A percentile compares a stretch with the other conserved stretches of the same genome.
These are phyloP conservation scores for Macropis europaea DNA, from an alignment of 2,888 invertebrate genomes.

Conservation along the genomic window DNA sequence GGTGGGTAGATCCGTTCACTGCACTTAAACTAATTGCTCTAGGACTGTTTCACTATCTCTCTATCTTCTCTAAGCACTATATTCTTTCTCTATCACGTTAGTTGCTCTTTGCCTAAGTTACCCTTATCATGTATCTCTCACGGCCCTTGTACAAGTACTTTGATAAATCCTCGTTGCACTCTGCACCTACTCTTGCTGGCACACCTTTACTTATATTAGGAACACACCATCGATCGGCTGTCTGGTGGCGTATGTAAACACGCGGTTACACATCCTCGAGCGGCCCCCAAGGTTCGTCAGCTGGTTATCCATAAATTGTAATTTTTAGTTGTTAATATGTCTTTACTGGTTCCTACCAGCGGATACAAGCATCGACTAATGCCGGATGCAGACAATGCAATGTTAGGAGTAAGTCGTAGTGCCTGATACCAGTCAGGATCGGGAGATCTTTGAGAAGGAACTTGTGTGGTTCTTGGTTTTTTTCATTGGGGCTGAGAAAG, in stretches of 20 bases:
- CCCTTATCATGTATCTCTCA: constrained; percentile 21
- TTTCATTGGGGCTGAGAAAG: neutral
- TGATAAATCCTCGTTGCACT: constrained; percentile 53
- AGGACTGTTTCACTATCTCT: constrained; percentile 34
- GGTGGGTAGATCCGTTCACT: constrained; percentile 70
- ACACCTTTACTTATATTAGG: constrained; percentile 51
- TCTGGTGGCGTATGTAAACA: constrained; percentile 69
- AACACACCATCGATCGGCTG: constrained; percentile 71
- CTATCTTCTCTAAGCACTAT: constrained; percentile 36
- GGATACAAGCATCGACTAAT: constrained; percentile 40
- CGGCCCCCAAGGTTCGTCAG: constrained; percentile 45
- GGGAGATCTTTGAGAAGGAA: constrained; percentile 39
- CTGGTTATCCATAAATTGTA: constrained; percentile 48
- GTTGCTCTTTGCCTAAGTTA: constrained; percentile 45
- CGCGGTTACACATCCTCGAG: constrained; percentile 51
- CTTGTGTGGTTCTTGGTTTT: constrained; percentile 32
- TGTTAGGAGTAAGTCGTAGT: constrained; percentile 58
- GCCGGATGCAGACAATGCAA: constrained; percentile 45
- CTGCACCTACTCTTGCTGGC: constrained; percentile 67
- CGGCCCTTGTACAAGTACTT: constrained; percentile 35
- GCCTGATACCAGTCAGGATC: constrained; percentile 37
- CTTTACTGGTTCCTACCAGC: constrained; percentile 48
- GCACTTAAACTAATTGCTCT: constrained; percentile 20
- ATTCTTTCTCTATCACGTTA: constrained; percentile 53
- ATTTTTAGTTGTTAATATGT: constrained; percentile 54